phyloP scores from a whole-genome alignment of 2,888 invertebrate species.

The Hesperia comma region DNA sequence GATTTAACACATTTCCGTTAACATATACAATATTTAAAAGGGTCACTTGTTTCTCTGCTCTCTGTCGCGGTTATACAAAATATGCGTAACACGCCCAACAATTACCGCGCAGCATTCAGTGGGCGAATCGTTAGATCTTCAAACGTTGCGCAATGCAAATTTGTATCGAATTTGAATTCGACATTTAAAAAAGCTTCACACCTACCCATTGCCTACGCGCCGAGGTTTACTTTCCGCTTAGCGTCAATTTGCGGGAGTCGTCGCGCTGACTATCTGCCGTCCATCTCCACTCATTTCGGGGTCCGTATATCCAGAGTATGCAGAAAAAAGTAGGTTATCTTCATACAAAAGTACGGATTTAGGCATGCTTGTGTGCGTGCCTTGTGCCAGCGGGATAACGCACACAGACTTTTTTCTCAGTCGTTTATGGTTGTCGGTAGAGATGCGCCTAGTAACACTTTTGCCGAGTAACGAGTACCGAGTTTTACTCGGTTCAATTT shows the following conservation, averaged over 20 bases:
- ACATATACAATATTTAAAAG: too few species aligned
- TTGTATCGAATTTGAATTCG: conserved; percentile 48
- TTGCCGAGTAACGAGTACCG: too few species aligned
- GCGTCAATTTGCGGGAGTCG: conserved; percentile 63
- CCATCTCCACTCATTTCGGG: conserved; percentile 52
- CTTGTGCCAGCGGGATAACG: too few species aligned
- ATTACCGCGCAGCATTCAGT: background rate
- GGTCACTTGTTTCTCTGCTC: too few species aligned
- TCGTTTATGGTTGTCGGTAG: too few species aligned
- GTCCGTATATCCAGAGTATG: conserved; percentile 52
- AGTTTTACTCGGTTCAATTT: too few species aligned
- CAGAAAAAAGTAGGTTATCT: too few species aligned
- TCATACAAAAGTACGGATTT: too few species aligned
- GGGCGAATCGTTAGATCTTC: conserved; percentile 41
- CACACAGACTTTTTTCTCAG: too few species aligned
- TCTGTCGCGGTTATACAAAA: background rate
- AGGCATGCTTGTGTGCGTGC: too few species aligned
- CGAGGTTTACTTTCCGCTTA: conserved; percentile 64
- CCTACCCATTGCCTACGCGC: conserved; percentile 47
- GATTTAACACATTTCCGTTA: too few species aligned
- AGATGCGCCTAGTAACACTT: too few species aligned
- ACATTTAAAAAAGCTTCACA: conserved; percentile 47
- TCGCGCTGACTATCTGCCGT: conserved; percentile 67
- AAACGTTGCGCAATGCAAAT: conserved; percentile 48
- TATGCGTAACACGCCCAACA: background rate